phyloP scores from a whole-genome alignment of 53 echinoderm and acorn worm genomes.

The Henricia sp. region DNA sequence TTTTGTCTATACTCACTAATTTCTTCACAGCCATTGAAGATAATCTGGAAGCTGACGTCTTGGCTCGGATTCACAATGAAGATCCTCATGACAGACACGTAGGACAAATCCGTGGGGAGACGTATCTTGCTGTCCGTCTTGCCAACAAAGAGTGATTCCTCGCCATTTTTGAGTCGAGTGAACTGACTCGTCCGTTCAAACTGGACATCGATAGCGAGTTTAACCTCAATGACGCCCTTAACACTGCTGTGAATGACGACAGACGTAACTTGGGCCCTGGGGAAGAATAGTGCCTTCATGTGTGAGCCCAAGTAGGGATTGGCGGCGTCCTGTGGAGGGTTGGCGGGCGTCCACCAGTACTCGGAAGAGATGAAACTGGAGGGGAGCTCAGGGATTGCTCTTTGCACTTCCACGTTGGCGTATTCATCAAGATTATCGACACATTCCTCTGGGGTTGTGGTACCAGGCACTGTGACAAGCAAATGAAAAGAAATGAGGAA shows the following conservation, averaged over 20 bases:
- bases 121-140: slow-evolving; percentile 1
- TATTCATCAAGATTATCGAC: too few species aligned
- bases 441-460: too few species aligned
- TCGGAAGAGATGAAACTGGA: too few species aligned
- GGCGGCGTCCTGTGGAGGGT: not conserved
- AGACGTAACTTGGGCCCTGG: not conserved
- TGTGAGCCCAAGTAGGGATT: slow-evolving; percentile 3
- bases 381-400: too few species aligned
- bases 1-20: not conserved
- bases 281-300: not conserved
- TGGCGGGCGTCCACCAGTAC: not conserved
- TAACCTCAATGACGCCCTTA: not conserved
- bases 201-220: not conserved
- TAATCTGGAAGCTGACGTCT: not conserved
- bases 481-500: too few species aligned
- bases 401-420: too few species aligned
- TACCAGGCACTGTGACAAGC: too few species aligned
- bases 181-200: not conserved
- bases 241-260: not conserved
- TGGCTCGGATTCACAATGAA: not conserved
- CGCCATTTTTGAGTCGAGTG: not conserved
- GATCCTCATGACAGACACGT: not conserved
- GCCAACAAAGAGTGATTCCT: slow-evolving; percentile 6
- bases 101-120: not conserved
- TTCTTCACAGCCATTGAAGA: slow-evolving; percentile 33